phyloP scores from a whole-genome alignment of 2,797 vertebrate genomes.

The Gymnoscopelus braueri region DNA sequence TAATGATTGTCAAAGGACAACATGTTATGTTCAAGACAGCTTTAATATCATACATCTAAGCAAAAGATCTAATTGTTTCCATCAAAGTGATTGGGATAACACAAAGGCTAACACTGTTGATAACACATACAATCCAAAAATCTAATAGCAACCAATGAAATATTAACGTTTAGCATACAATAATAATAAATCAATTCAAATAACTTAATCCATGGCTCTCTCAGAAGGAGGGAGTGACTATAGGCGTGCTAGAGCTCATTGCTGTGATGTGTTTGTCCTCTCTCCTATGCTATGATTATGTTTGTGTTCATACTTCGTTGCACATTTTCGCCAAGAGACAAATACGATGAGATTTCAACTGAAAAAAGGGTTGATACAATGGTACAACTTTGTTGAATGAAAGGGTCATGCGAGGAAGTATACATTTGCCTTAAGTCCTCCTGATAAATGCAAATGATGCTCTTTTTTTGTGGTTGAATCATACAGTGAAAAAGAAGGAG shows the following conservation, averaged over 20 bases:
- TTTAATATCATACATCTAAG: slow-evolving; percentile 74
- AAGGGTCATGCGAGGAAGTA: too few relatives aligned
- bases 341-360: too few relatives aligned
- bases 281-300: slow-evolving; percentile 28
- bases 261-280: slow-evolving; percentile 34
- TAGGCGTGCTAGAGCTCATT: slow-evolving; percentile 34
- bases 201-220: slow-evolving; percentile 35
- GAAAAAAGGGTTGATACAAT: too few relatives aligned
- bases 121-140: slow-evolving; percentile 54
- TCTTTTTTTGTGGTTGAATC: slow-evolving; percentile 1
- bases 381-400: too few relatives aligned
- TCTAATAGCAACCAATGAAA: slow-evolving; percentile 53
- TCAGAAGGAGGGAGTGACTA: slow-evolving; percentile 13
- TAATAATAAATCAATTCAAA: slow-evolving; percentile 55
- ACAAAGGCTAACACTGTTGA: slow-evolving; percentile 45
- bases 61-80: slow-evolving; percentile 36
- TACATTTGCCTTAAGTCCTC: neutral
- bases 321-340: too few relatives aligned
- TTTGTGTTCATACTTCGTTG: neutral
- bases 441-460: slow-evolving; percentile 20
- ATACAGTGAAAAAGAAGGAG: slow-evolving; percentile 17
- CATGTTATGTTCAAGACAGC: slow-evolving; percentile 45
- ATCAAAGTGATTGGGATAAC: slow-evolving; percentile 43
- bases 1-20: slow-evolving; percentile 41
- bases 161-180: slow-evolving; percentile 42